phyloP scores from a whole-genome alignment of 2,797 vertebrate genomes.

The Allenopithecus nigroviridis region DNA sequence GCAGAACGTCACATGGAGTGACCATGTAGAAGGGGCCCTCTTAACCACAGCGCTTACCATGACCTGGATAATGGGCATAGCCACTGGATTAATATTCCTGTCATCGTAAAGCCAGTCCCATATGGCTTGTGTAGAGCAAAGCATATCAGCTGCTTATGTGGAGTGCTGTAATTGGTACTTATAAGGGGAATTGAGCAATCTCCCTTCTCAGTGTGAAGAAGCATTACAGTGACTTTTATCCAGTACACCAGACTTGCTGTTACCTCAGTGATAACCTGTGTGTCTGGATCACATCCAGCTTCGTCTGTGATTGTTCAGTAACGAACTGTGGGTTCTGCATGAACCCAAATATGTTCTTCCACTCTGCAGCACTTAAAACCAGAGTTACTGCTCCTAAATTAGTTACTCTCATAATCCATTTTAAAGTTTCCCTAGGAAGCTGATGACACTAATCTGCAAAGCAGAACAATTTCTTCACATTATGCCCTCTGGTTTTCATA shows the following conservation, averaged over 20 bases:
- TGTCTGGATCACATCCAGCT: no score
- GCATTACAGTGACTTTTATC: no score
- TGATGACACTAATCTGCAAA: not conserved
- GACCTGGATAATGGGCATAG: not conserved
- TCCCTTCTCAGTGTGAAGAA: no score
- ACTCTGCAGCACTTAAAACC: not conserved
- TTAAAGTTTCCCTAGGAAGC: not conserved
- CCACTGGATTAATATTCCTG: not conserved
- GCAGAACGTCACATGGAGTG: not conserved
- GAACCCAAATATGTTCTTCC: not conserved
- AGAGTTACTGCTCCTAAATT: not conserved
- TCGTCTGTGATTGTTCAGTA: no score
- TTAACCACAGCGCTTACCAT: not conserved
- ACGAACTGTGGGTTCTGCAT: no score
- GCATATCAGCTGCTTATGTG: no score
- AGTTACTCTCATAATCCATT: not conserved
- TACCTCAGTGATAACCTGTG: no score
- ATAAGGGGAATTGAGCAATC: no score
- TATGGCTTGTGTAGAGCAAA: no score
- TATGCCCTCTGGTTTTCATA: not conserved
- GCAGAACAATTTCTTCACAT: not conserved
- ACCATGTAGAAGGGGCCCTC: not conserved
- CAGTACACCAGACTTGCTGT: no score
- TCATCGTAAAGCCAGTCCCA: no score
- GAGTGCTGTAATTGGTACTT: no score